Evolutionary conservation across 2,113 vertebrate species (phyloP).

Genomic region (Indicator indicator): DNA sequence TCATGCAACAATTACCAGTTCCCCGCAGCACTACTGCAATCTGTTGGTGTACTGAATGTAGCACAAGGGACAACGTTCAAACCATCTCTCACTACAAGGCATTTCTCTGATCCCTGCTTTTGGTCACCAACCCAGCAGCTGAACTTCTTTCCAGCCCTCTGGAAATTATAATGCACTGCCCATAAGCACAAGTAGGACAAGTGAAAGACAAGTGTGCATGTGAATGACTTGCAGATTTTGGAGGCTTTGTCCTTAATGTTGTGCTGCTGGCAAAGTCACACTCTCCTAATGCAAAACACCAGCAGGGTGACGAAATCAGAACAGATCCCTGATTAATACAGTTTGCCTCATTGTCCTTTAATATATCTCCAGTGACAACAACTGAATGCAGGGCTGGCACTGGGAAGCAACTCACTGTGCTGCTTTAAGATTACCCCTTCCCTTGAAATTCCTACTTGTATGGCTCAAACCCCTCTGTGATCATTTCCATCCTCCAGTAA

Average conservation of each 20-base stretch:
- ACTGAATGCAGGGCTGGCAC: not conserved
- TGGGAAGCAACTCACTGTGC: not conserved
- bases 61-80: not conserved
- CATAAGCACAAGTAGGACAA: accelerated
- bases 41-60: not conserved
- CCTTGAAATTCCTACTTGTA: not conserved
- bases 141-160: not conserved
- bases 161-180: not conserved
- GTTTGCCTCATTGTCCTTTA: not conserved
- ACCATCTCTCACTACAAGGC: accelerated
- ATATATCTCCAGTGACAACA: not conserved
- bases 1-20: not conserved
- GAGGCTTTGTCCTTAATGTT: not conserved
- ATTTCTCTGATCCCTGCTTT: not conserved
- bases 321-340: not conserved
- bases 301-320: not conserved
- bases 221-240: not conserved
- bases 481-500: not conserved
- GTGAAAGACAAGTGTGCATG: not conserved
- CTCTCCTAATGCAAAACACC: not conserved
- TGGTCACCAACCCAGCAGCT: not conserved
- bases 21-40: not conserved
- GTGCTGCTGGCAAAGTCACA: constrained; percentile 24
- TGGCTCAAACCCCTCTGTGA: not conserved
- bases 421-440: not conserved